Evolutionary conservation across 2,113 vertebrate species (phyloP).

Genomic region (Chloebia gouldiae): DNA sequence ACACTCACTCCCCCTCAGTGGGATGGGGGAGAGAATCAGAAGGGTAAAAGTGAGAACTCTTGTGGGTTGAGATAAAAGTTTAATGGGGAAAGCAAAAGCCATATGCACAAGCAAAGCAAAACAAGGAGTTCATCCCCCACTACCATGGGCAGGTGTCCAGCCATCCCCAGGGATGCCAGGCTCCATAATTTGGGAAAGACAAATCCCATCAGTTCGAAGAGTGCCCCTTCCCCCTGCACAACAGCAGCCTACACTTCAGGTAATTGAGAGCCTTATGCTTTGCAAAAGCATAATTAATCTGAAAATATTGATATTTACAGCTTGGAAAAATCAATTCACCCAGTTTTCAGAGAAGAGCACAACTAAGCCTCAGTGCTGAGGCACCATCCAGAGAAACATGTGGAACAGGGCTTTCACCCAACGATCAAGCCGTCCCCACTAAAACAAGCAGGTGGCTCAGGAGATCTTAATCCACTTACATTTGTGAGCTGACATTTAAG

Average conservation of each 20-base stretch:
- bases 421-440: not conserved
- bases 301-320: not conserved
- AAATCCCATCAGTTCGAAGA: not conserved
- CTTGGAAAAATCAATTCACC: not conserved
- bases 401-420: not conserved
- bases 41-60: not conserved
- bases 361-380: not conserved
- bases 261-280: not conserved
- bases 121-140: not conserved
- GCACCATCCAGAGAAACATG: not conserved
- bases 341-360: not conserved
- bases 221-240: not conserved
- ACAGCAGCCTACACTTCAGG: not conserved
- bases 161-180: fast-evolving
- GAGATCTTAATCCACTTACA: not conserved
- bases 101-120: not conserved
- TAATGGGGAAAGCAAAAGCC: not conserved
- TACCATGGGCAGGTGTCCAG: not conserved
- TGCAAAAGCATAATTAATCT: not conserved
- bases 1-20: not conserved
- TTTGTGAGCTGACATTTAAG: not conserved
- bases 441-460: not conserved
- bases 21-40: not conserved
- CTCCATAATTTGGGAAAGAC: not conserved
- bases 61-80: not conserved